Base-by-base conservation (phyloP, 37 sponge, comb jelly and placozoan species). In the Aplysina aerophoba region DNA sequence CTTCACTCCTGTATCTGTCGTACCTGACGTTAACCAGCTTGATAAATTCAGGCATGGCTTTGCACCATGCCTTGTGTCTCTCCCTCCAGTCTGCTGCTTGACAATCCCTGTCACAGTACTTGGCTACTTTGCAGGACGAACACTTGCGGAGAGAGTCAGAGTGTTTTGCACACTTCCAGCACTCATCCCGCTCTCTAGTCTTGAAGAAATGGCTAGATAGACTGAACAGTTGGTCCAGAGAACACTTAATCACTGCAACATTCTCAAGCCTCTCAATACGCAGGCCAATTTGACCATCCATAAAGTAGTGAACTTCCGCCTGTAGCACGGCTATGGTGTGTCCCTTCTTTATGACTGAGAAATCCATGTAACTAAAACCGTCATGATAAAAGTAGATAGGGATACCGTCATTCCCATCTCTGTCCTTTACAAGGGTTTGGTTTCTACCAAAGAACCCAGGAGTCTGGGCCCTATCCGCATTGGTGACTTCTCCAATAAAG, bases 341-440 rank as follows among this genome's bases (percentile, higher is more conserved):
- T 25, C 89, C 89, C 3, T 50, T 59, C 60, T 68, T 66, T 0
- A 89, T 59, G 27, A 31, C n/a, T 3, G 17, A 15, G 30, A 69
- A 89, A 54, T 89, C 85, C 30, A 89, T 69, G 13, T 5, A 58
- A 34, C 89, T 85, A 8, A 44, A 44, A 8, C 21, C 44, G 67
- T 79, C 89, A 39, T 81, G 81, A 80, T 89, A 89, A 67, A 89
- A 89, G 81, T 37, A 84, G 19, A 89, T 28, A 15, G 89, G 89
- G n/a, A 89, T 65, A 19, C 16, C 50, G 22, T 66, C 50, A 2
- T 8, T 22, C 22, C 85, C 81, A 80, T 36, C 56, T n/a, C 85
- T 31, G 75, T 89, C 89, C 58, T 15, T 84, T 0, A 88, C 75
- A 0, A 17, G 0, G 20, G 75, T 79, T 16, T 55, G 50, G 77